phyloP scores from a whole-genome alignment of 2,888 invertebrate species.

The Lochmaea capreae region DNA sequence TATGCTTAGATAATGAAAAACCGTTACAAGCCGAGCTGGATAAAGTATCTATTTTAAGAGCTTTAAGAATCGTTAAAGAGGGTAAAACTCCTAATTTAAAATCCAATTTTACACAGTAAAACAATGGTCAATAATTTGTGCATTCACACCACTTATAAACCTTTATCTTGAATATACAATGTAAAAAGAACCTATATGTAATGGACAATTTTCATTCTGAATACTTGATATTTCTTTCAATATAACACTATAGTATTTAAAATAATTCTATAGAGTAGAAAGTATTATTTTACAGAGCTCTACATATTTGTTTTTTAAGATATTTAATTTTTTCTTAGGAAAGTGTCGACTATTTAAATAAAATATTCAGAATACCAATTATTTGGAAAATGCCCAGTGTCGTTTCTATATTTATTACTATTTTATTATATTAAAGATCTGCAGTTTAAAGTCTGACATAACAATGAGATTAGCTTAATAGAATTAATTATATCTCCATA shows the following conservation, averaged over 20 bases:
- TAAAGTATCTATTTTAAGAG: constrained; percentile 90
- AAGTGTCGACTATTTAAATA: background rate
- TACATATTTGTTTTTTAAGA: too few relatives aligned
- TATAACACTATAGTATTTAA: too few relatives aligned
- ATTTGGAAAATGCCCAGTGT: background rate
- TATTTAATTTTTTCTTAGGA: background rate
- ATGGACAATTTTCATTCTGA: too few relatives aligned
- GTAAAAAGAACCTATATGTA: too few relatives aligned
- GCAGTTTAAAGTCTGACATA: background rate
- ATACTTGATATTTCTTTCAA: too few relatives aligned
- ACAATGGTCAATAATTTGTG: background rate
- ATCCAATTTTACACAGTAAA: constrained; percentile 10
- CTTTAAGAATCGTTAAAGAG: constrained; percentile 79
- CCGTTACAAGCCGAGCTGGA: constrained; percentile 91
- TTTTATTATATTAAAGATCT: background rate
- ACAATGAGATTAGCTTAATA: background rate
- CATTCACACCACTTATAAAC: too few relatives aligned
- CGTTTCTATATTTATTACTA: background rate
- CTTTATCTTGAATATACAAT: too few relatives aligned
- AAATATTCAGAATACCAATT: background rate
- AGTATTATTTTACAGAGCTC: too few relatives aligned
- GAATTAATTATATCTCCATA: background rate
- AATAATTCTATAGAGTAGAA: too few relatives aligned
- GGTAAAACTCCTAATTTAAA: constrained; percentile 53
- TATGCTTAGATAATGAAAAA: constrained; percentile 88